Base-by-base conservation (phyloP, 2,797 vertebrate species). In the Toxotes lorentzi region DNA sequence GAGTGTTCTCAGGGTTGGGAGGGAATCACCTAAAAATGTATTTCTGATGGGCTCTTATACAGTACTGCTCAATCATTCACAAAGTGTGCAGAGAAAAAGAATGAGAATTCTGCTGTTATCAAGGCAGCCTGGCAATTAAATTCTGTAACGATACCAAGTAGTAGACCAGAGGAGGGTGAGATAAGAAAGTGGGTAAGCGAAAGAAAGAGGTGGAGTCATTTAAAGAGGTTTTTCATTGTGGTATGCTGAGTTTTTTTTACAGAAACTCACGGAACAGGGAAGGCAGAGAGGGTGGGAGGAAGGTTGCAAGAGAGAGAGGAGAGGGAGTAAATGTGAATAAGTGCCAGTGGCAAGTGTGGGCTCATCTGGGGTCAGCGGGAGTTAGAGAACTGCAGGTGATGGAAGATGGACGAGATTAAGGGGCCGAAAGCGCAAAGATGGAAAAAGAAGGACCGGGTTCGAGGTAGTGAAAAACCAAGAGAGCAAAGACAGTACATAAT, bases 101-200 rank as follows among this genome's bases (percentile, higher is more conserved):
- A 27, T 21, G 45, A 81, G 83, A 87, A 78, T 79, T 70, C 70
- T 64, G 73, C 61, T 70, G 87, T 88, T 93, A 91, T 93, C 88
- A 85, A 86, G 80, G 82, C 84, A 87, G 80, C 72, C 47, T 51
- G 61, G 83, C 90, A 95, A 95, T 95, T 95, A 93, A 93, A 91
- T 92, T 75, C 78, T 78, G 57, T 85, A 91, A 93, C 67, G 67
- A 89, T 89, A 89, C 85, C 73, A 79, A 84, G 81, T 69, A 85
- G 88, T 47, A 74, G 81, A 83, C 63, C 68, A 58, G 76, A 83
- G 63, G 60, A 88, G 73, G 48, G 56, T 64, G 76, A 84, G 89
- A 91, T 91, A 91, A 90, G 83, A 83, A 64, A 64, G 71, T 16
- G 6, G 41, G 66, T 23, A 43, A 50, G 77, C 77, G 62, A 50